Evolutionary conservation across 2,797 vertebrate genomes (phyloP).

Genomic region (Lepilemur ruficaudatus): DNA sequence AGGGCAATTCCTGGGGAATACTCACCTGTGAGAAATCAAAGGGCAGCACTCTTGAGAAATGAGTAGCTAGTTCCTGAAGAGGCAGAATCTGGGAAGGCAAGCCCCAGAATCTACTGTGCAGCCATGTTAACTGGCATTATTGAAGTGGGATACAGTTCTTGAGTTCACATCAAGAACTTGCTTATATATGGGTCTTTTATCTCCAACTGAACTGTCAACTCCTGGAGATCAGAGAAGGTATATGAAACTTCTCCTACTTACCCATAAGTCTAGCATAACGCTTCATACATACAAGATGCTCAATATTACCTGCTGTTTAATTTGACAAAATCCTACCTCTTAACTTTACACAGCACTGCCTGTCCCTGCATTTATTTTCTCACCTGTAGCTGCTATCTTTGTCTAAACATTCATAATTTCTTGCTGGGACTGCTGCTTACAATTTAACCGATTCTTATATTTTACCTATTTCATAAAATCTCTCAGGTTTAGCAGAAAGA

Average conservation of each 20-base stretch:
- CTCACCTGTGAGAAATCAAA: neutral
- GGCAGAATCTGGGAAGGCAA: neutral
- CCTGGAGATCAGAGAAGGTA: neutral
- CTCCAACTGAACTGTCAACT: neutral
- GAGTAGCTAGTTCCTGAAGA: neutral
- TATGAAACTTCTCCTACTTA: neutral
- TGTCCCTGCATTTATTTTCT: neutral
- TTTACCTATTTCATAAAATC: neutral
- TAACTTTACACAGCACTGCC: neutral
- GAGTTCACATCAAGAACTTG: neutral
- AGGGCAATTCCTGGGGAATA: neutral
- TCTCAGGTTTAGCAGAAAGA: neutral
- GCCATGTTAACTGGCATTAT: neutral
- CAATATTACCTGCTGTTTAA: neutral
- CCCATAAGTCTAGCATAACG: neutral
- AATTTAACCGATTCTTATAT: neutral
- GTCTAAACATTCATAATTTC: neutral
- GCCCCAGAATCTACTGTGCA: accelerated
- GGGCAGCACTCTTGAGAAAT: neutral
- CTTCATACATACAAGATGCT: neutral
- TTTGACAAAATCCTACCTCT: neutral
- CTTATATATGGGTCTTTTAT: neutral
- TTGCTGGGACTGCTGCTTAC: neutral
- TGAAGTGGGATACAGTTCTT: neutral
- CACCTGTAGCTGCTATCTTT: neutral